Conservation (phyloP, 2,888 invertebrate species). For the Papilio demoleus region DNA sequence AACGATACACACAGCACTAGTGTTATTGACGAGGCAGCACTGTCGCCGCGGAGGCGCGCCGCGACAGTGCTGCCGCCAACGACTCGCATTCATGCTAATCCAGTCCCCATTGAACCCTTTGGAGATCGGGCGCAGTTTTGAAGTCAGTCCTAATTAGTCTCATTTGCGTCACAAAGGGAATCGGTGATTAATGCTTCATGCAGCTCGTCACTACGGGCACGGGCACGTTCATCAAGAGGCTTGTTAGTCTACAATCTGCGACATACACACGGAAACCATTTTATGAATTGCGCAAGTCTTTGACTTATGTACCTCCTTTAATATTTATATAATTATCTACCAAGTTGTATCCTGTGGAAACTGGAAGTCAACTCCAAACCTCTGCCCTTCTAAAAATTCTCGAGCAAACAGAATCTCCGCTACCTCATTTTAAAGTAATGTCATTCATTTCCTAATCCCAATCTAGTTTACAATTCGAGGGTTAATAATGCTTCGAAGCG, state of each 20-base stretch:
- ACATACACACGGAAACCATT: not conserved
- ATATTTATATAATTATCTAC: slow-evolving; percentile 7
- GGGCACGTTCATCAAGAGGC: slow-evolving; percentile 19
- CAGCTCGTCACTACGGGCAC: slow-evolving; percentile 21
- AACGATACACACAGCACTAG: not conserved
- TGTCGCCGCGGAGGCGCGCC: not conserved
- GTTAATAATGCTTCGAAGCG: not conserved
- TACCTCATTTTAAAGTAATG: not conserved
- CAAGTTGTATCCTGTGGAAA: not conserved
- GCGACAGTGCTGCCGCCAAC: slow-evolving; percentile 7
- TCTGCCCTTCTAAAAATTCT: not conserved
- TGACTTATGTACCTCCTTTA: not conserved
- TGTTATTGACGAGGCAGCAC: slow-evolving; percentile 16
- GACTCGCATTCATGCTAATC: slow-evolving; percentile 11
- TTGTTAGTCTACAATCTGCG: slow-evolving; percentile 25
- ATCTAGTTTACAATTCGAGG: not conserved
- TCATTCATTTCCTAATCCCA: not conserved
- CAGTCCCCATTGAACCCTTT: slow-evolving; percentile 30
- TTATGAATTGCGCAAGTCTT: not conserved
- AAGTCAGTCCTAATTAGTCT: slow-evolving; percentile 37
- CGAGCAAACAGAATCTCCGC: not conserved
- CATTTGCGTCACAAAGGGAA: slow-evolving; percentile 41
- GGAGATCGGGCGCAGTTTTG: slow-evolving; percentile 28
- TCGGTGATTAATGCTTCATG: slow-evolving; percentile 37
- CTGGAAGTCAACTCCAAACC: not conserved